These are phyloP conservation scores for Bolinopsis microptera DNA, from an alignment of 37 sponge, comb jelly and placozoan species.

Conservation along the genomic window DNA sequence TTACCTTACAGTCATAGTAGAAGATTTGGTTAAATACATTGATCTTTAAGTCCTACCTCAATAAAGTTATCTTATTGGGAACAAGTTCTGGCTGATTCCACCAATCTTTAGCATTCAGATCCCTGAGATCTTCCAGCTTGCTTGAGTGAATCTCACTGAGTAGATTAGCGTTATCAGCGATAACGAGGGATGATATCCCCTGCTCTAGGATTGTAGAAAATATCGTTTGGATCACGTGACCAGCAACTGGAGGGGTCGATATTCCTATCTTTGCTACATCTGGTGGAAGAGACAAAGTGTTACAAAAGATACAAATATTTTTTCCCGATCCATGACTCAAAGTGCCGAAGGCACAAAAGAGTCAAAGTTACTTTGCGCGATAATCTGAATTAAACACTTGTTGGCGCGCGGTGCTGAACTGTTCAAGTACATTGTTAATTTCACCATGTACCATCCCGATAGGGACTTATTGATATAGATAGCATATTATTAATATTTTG, in stretches of 20 bases:
- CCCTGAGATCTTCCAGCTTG: not conserved
- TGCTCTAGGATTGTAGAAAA: not conserved
- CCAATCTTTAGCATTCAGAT: not conserved
- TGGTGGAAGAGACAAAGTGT: too few relatives aligned
- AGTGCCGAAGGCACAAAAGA: too few relatives aligned
- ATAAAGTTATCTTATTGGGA: conserved; percentile 7
- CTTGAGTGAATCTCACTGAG: conserved; percentile 49
- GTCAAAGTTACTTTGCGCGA: too few relatives aligned
- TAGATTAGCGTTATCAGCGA: conserved; percentile 45
- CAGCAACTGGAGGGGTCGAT: not conserved
- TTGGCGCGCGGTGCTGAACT: too few relatives aligned
- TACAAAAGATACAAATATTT: too few relatives aligned
- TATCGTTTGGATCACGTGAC: not conserved
- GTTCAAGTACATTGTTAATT: too few relatives aligned
- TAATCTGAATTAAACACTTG: too few relatives aligned
- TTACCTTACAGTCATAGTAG: too few relatives aligned
- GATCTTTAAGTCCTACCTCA: not conserved
- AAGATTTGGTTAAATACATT: not conserved
- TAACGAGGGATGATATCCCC: not conserved
- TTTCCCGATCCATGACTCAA: too few relatives aligned
- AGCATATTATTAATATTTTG: too few relatives aligned
- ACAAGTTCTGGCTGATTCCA: conserved; percentile 11
- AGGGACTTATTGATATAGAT: too few relatives aligned
- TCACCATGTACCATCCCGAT: too few relatives aligned
- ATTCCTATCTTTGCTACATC: not conserved